These are phyloP conservation scores for Lamprotornis superbus DNA, from an alignment of 2,113 vertebrate genomes.

Conservation along the genomic window DNA sequence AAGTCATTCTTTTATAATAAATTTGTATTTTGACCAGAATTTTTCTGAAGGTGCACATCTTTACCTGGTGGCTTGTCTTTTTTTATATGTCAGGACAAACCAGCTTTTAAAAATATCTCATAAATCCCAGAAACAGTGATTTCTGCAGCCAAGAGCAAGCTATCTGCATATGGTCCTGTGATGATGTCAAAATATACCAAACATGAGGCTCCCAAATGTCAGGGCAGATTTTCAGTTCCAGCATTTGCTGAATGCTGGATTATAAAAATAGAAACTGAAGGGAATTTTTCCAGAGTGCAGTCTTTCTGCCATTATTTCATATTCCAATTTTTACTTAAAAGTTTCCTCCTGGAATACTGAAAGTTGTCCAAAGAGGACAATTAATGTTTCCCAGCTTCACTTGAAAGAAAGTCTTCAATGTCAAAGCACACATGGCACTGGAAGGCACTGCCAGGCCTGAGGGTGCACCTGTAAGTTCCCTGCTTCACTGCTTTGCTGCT, in stretches of 20 bases:
- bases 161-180: background rate
- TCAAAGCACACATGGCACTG: background rate
- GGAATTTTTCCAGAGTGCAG: background rate
- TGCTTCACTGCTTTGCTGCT: background rate
- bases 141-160: background rate
- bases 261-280: background rate
- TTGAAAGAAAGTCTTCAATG: background rate
- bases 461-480: background rate
- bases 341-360: background rate
- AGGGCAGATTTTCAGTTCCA: background rate
- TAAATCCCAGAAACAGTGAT: background rate
- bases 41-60: background rate
- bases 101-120: background rate
- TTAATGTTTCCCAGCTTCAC: background rate
- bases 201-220: background rate
- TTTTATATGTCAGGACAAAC: background rate
- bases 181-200: background rate
- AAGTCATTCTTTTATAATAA: background rate
- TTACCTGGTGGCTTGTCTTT: background rate
- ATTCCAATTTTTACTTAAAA: background rate
- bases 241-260: background rate
- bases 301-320: background rate
- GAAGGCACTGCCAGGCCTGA: background rate
- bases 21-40: background rate
- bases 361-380: background rate